Percentiles rank a stretch among this genome's conserved stretches.
These are phyloP conservation scores for Caenorhabditis plicata DNA, from an alignment of 2,888 invertebrate species.

Conservation along the genomic window DNA sequence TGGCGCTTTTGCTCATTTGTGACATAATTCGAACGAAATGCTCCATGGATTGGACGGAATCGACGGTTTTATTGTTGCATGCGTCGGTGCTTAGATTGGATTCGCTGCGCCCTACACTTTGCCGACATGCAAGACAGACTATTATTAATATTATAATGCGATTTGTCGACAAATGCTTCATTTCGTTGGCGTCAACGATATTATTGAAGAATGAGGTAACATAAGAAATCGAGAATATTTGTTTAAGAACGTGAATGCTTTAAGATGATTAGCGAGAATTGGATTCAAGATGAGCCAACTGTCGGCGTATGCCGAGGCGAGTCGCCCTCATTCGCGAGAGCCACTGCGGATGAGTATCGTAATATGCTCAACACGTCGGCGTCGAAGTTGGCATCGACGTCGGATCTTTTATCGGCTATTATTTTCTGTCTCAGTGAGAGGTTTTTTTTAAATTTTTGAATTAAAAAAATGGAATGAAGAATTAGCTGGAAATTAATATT, in stretches of 20 bases:
- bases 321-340: constrained; percentile 35
- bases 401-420: constrained; percentile 55
- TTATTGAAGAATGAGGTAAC: constrained; percentile 46
- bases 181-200: constrained; percentile 37
- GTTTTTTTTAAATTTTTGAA: constrained; percentile 28
- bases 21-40: constrained; percentile 36
- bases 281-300: constrained; percentile 11
- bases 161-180: constrained; percentile 31
- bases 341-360: constrained; percentile 45
- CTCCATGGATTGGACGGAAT: constrained; percentile 43
- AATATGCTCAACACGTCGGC: constrained; percentile 49
- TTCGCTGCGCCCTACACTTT: constrained; percentile 38
- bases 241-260: no score
- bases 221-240: constrained; percentile 11
- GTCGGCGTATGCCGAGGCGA: constrained; percentile 29
- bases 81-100: constrained; percentile 35
- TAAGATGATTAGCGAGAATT: no score
- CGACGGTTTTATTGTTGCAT: constrained; percentile 36
- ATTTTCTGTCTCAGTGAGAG: constrained; percentile 58
- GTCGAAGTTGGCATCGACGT: constrained; percentile 41
- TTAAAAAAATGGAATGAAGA: not conserved
- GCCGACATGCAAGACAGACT: constrained; percentile 35
- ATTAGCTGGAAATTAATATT: no score
- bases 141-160: constrained; percentile 87
- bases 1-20: constrained; percentile 38